Percentiles rank a stretch among this genome's conserved stretches.
Evolutionary conservation across 2,888 invertebrate species (phyloP).

Genomic region (Arge pagana): DNA sequence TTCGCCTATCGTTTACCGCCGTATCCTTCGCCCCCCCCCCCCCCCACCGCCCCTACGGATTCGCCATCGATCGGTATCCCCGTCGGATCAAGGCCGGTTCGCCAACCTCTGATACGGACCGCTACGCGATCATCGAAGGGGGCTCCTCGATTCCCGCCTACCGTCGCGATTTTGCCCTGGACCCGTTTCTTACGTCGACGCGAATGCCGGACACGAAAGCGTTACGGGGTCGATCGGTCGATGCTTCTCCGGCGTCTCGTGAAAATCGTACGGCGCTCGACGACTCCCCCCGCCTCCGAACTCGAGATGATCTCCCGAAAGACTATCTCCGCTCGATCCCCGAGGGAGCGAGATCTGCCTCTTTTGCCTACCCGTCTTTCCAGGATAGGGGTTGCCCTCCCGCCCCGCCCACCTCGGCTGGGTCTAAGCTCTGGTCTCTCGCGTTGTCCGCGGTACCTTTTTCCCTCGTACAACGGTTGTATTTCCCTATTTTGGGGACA

Average conservation of each 20-base stretch:
- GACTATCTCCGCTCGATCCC: slow-evolving; percentile 56
- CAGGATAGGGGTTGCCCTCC: slow-evolving; percentile 38
- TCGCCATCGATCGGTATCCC: background rate
- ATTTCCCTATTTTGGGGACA: too few relatives aligned
- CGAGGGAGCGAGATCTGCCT: slow-evolving; percentile 49
- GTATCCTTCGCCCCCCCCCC: background rate
- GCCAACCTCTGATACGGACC: slow-evolving; percentile 3
- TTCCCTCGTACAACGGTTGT: too few relatives aligned
- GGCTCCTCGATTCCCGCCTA: too few relatives aligned
- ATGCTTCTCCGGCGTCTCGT: background rate
- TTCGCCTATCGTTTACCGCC: slow-evolving; percentile 44
- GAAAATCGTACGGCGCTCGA: too few relatives aligned
- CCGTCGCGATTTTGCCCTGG: too few relatives aligned
- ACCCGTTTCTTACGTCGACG: too few relatives aligned
- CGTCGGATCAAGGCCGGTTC: background rate
- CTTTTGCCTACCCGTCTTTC: slow-evolving; percentile 34
- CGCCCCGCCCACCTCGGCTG: too few relatives aligned
- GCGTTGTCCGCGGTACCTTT: too few relatives aligned
- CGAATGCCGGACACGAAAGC: too few relatives aligned
- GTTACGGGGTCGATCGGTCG: too few relatives aligned
- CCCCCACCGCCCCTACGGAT: too few relatives aligned
- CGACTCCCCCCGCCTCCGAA: slow-evolving; percentile 50
- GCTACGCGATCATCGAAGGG: background rate
- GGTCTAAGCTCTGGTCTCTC: too few relatives aligned
- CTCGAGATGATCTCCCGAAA: slow-evolving; percentile 56